Evolutionary conservation across 2,113 vertebrate species (phyloP).

Genomic region (Loxodonta africana): DNA sequence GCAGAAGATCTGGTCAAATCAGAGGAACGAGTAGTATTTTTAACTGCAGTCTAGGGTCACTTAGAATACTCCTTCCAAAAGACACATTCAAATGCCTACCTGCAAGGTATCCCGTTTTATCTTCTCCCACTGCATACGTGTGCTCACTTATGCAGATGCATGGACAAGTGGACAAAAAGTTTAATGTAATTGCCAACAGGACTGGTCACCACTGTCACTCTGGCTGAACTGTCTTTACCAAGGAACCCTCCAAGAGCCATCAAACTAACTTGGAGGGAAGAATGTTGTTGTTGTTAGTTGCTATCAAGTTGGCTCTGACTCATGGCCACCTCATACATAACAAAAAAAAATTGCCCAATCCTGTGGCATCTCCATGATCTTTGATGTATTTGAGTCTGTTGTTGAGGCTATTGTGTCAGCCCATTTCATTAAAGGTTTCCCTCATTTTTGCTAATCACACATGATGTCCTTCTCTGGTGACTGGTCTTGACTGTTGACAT

Average conservation of each 20-base stretch:
- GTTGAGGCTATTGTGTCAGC: too few species aligned
- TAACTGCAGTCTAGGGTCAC: neutral
- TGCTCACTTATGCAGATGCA: neutral
- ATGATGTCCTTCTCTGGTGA: too few species aligned
- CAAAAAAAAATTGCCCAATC: too few species aligned
- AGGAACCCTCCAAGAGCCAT: neutral
- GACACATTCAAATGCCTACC: neutral
- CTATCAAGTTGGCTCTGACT: too few species aligned
- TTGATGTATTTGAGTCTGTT: too few species aligned
- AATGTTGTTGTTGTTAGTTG: neutral
- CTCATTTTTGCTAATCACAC: too few species aligned
- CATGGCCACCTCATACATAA: too few species aligned
- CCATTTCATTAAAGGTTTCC: too few species aligned
- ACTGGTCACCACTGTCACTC: neutral
- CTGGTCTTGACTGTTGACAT: too few species aligned
- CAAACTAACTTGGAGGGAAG: neutral
- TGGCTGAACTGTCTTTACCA: neutral
- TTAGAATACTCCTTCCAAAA: neutral
- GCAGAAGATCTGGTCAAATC: neutral
- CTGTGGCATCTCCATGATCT: too few species aligned
- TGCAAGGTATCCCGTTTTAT: neutral
- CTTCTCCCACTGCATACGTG: accelerated
- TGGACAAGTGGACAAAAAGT: neutral
- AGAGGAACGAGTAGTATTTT: neutral
- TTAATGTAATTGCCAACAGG: neutral